Evolutionary conservation across 2,113 vertebrate genomes (phyloP), one percentile per base, ranked within the genome.

Genomic region (Prolemur simus): DNA sequence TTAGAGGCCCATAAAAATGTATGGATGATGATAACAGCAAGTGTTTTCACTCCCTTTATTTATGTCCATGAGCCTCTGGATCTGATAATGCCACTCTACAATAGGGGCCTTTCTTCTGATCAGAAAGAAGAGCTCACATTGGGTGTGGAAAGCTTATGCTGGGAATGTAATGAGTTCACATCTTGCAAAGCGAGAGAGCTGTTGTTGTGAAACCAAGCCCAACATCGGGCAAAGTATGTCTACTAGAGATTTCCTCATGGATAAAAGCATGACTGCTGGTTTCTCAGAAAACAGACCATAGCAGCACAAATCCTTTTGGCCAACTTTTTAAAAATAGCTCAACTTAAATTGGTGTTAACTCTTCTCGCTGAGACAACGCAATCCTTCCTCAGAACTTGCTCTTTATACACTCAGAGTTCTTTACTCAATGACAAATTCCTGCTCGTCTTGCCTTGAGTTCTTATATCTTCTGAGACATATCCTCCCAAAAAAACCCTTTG

Each of bases 1-100:
- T 96, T 96, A 96, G 94, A 97, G 87, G 74, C 89, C 64, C 89
- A 95, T 96, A 93, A 96, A 97, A 95, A 96, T 91, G 71, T 87
- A 94, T 91, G 95, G 92, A 94, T 0, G 25, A 71, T 92, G 94
- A 91, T 90, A 96, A 93, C 23, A 93, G 74, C 39, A 20, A 12
- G 32, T 92, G 91, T 63, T 97, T 94, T 88, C 47, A 87, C 93
- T 87, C 69, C 49, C 78, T 78, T 56, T 91, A 85, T 95, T 93
- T 80, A 95, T 76, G 89, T 89, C 52, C 74, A 2, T 27, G 74
- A 71, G 80, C 47, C 69, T 89, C 80, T 42, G 87, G 81, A 90
- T 95, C 94, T 92, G 98, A 95, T 97, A 97, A 95, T n/a, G 1
- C 29, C 32, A 4, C 37, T 66, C 47, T n/a, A 96, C 95, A 97